Percentiles rank a stretch among this genome's conserved stretches.
Conservation (phyloP, 2,888 invertebrate species). For the Drosophila formosana region DNA sequence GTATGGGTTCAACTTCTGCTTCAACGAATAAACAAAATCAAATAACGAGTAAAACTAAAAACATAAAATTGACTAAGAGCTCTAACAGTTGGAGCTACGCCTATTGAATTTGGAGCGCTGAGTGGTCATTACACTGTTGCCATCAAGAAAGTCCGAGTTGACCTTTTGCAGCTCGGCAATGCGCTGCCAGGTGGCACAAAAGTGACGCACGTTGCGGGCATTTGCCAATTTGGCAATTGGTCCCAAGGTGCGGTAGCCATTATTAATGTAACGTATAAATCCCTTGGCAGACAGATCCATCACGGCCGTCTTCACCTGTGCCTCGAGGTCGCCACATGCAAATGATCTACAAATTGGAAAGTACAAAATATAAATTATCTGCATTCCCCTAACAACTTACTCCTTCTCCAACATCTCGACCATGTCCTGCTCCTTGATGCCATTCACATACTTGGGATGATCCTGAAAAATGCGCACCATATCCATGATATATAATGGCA, state of each 20-base stretch:
- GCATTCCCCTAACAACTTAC: constrained; percentile 62
- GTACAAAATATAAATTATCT: too few species aligned
- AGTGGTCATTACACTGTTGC: constrained; percentile 11
- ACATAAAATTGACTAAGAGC: not conserved
- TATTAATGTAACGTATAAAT: constrained; percentile 73
- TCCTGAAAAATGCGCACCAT: constrained; percentile 83
- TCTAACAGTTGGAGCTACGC: constrained; percentile 44
- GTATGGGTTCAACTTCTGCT: not conserved
- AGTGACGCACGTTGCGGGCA: constrained; percentile 78
- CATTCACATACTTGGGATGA: constrained; percentile 79
- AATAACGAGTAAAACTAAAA: constrained; percentile 16
- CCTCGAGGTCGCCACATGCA: constrained; percentile 81
- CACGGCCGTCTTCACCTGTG: constrained; percentile 83
- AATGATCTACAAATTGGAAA: constrained; percentile 66
- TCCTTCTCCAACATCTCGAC: constrained; percentile 80
- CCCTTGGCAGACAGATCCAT: constrained; percentile 76
- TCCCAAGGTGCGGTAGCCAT: constrained; percentile 83
- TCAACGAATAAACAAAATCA: constrained; percentile 25
- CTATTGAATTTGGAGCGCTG: constrained; percentile 40
- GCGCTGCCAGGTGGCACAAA: constrained; percentile 78
- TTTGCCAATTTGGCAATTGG: constrained; percentile 82
- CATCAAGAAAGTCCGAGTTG: constrained; percentile 56
- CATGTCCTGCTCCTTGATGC: constrained; percentile 78
- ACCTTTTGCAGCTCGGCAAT: constrained; percentile 76
- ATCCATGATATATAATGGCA: constrained; percentile 83